Evolutionary conservation across 2,888 invertebrate species (phyloP), one percentile per base, ranked within the genome.

Genomic region (Lithophane socia): DNA sequence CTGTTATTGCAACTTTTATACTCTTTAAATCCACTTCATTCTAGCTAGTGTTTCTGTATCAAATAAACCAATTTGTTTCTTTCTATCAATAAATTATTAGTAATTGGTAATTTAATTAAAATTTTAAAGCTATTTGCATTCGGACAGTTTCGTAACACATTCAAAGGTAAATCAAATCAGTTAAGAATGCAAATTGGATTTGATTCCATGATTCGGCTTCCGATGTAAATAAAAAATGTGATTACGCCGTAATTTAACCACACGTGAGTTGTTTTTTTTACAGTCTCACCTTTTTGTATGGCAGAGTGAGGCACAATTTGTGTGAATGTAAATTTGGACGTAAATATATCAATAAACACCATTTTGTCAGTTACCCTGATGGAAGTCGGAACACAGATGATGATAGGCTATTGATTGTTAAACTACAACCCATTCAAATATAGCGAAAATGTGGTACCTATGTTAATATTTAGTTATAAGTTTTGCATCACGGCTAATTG

Each of bases 151-250:
- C 24, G 18, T 63, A 47, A 37, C 29, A 54, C 29, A 63, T 47
- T 47, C n/a, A 44, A 47, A n/a, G 4, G 10, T 64, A 47, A 63
- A 54, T 63, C 13, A 49, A 76, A 61, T 76, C 21, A 29, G 52
- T 75, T 63, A 54, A 61, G 24, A 75, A 47, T 54, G 29, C 29
- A 44, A 75, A 63, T 54, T 63, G 2, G 44, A 54, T 75, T 75
- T 63, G 52, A 44, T 63, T 61, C 63, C 44, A 44, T 29, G 74
- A 75, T 61, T n/a, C 29, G 52, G 42, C n/a, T 44, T 77, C 29
- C 18, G n/a, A 18, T 10, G 52, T 75, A 13, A 54, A 75, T 75
- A 77, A 75, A 75, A 61, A 52, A 54, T 52, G 18, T 52, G n/a
- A 75, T 29, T 18, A n/a, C 44, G 42, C 8, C 21, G 61, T 61